A percentile compares a stretch with the other conserved stretches of the same genome.
phyloP scores from a whole-genome alignment of 2,797 vertebrate genomes.

The Aldrovandia affinis region DNA sequence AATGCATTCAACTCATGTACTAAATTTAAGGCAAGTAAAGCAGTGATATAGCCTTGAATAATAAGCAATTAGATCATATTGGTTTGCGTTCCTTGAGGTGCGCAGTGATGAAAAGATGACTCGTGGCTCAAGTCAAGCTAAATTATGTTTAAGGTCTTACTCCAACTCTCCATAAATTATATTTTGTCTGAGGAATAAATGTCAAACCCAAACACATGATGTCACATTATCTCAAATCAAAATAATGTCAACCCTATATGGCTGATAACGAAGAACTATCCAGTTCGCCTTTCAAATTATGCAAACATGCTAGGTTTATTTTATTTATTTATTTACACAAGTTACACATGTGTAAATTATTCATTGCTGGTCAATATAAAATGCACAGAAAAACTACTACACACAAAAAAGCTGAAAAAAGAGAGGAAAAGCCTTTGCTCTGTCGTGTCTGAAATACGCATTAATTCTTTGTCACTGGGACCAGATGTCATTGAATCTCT shows the following conservation, averaged over 20 bases:
- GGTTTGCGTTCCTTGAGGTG: not conserved
- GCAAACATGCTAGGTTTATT: not conserved
- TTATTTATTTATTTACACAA: not conserved
- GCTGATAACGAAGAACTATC: not conserved
- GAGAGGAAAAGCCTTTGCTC: not conserved
- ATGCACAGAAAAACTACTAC: not conserved
- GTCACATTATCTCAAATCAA: not conserved
- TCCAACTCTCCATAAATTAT: constrained; percentile 16
- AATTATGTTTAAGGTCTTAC: not conserved
- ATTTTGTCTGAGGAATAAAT: constrained; percentile 32
- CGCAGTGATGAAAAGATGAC: not conserved
- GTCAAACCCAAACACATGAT: constrained; percentile 24
- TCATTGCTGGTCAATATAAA: not conserved
- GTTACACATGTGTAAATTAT: not conserved
- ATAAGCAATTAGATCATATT: not conserved
- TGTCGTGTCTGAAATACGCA: constrained; percentile 16
- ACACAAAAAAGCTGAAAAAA: not conserved
- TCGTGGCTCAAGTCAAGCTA: not conserved
- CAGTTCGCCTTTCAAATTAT: not conserved
- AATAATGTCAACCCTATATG: not conserved
- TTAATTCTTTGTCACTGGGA: constrained; percentile 11
- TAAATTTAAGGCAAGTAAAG: not conserved
- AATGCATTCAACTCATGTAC: not conserved
- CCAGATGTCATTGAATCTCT: constrained; percentile 3
- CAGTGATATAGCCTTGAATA: not conserved